Base-by-base conservation (phyloP, 2,113 vertebrate species). In the Picathartes gymnocephalus region DNA sequence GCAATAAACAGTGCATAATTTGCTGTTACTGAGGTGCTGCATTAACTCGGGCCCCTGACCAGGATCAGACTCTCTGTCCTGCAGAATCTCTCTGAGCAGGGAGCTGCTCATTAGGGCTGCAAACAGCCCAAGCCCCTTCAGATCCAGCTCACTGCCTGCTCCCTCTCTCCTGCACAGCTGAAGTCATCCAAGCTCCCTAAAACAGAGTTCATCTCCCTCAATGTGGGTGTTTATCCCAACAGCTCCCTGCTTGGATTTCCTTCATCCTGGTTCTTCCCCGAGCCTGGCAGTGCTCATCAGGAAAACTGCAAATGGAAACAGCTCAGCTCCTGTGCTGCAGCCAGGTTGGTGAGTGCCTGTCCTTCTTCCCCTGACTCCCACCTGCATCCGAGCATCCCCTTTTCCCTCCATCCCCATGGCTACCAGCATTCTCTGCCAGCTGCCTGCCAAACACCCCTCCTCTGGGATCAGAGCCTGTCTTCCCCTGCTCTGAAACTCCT, bases 141-240 rank as follows among this genome's bases (percentile, higher is more conserved):
- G 47, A 60, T 4, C 27, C 56, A 44, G 50, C 61, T 47, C 23
- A 2, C 28, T 31, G 24, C 66, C 69, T 58, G 65, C 50, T 74
- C 47, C 71, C 23, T 40, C 58, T 65, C 57, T 33, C 28, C 70
- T 44, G 47, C 3, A 9, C 1, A 3, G 8, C 58, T 11, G 13
- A 57, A 69, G 30, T 8, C 76, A 39, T 4, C 48, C 4, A 0
- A 83, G 28, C 37, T 81, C 68, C 77, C 73, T 8, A 61, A 74
- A 44, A 1, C 77, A 28, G 21, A 61, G n/a, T 4, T 54, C 24
- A 6, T 22, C 71, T 37, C 85, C 68, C 60, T 14, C 24, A 42
- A 0, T 2, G 27, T 2, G 9, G 44, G 24, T 25, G 2, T 56
- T 71, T 18, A 40, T 40, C 69, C 71, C 60, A 7, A 11, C 0